Evolutionary conservation across 2,888 invertebrate species (phyloP).

Genomic region (Stomorhina lunata): DNA sequence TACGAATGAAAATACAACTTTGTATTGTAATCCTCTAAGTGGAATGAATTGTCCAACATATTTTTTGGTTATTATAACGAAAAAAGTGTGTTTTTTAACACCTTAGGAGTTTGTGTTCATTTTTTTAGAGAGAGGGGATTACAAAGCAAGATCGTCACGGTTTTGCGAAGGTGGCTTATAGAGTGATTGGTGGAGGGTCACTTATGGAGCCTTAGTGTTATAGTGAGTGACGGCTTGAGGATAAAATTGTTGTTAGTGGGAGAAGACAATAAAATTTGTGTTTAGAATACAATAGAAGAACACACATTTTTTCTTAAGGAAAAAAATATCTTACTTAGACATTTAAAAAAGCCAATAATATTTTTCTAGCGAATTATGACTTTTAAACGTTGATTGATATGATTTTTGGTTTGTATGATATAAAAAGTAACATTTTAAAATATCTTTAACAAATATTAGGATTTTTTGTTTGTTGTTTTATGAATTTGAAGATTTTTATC

Average conservation of each 20-base stretch:
- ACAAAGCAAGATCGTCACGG: slow-evolving; percentile 75
- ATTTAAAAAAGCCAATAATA: slow-evolving; percentile 23
- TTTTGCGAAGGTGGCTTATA: slow-evolving; percentile 62
- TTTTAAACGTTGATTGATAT: slow-evolving; percentile 75
- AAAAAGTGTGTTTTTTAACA: slow-evolving; percentile 48
- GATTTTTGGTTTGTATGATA: slow-evolving; percentile 68
- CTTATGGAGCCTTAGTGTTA: slow-evolving; percentile 1
- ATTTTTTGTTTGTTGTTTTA: not conserved
- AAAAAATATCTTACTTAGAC: not conserved
- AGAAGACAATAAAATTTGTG: slow-evolving; percentile 30
- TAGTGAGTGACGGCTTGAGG: not conserved
- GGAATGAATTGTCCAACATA: not conserved
- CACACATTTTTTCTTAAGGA: not conserved
- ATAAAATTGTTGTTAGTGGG: slow-evolving; percentile 13
- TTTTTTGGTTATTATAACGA: not conserved
- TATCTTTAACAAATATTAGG: not conserved
- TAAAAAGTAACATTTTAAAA: slow-evolving; percentile 2
- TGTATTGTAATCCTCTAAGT: slow-evolving; percentile 14
- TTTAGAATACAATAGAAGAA: slow-evolving; percentile 39
- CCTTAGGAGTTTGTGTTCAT: not conserved
- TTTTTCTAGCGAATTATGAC: slow-evolving; percentile 77
- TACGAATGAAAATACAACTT: not conserved
- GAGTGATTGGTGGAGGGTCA: slow-evolving; percentile 21
- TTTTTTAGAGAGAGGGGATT: not conserved
- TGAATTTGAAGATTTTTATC: slow-evolving; percentile 8